A percentile compares a stretch with the other conserved stretches of the same genome.
Conservation (phyloP, 2,113 vertebrate genomes). For the Catharus bicknelli region DNA sequence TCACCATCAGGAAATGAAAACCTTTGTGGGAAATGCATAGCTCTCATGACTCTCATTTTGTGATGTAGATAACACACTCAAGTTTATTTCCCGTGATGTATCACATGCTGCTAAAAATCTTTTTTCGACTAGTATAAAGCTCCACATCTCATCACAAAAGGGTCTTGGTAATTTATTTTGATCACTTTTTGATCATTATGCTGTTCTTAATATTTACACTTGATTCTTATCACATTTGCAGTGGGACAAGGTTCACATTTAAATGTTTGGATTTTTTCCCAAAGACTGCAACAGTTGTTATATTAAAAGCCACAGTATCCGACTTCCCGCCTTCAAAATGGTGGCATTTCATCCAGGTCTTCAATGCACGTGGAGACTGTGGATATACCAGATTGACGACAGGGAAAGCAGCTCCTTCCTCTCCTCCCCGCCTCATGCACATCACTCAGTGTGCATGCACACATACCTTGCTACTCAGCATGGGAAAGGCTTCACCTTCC, state of each 20-base stretch:
- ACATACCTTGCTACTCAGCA: accelerated
- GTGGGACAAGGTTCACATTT: background rate
- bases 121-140: background rate
- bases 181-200: background rate
- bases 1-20: background rate
- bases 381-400: background rate
- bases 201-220: background rate
- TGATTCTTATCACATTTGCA: background rate
- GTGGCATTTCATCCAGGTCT: background rate
- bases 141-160: background rate
- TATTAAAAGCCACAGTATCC: background rate
- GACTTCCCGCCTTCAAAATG: background rate
- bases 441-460: background rate
- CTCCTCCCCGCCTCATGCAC: background rate
- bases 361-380: accelerated
- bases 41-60: background rate
- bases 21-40: background rate
- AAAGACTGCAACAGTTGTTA: background rate
- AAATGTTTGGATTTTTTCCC: background rate
- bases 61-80: background rate
- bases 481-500: background rate
- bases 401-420: background rate
- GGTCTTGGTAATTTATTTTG: background rate
- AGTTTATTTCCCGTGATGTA: background rate
- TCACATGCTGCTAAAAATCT: background rate